Percentiles rank a stretch among this genome's conserved stretches.
Conservation (phyloP, 1,140 invertebrate genomes). For the Drosophila tropicalis region DNA sequence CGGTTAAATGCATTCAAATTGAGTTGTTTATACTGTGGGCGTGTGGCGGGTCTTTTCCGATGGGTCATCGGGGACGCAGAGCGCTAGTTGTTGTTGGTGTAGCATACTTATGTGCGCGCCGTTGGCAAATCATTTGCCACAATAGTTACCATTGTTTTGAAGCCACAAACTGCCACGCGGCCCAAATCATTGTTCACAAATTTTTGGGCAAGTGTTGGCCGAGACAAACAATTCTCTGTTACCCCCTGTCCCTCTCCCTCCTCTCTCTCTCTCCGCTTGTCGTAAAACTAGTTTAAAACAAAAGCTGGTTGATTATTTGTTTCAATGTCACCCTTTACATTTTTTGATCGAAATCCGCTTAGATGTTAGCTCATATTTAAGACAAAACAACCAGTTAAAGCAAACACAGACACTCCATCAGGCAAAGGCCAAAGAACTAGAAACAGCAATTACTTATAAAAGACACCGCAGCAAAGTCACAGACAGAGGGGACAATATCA, state of each 20-base stretch:
- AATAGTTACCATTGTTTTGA: conserved; percentile 46
- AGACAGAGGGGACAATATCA: neutral
- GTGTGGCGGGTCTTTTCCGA: conserved; percentile 44
- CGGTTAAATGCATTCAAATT: conserved; percentile 83
- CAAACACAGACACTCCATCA: conserved; percentile 64
- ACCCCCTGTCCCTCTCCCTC: neutral
- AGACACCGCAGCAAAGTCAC: conserved; percentile 9
- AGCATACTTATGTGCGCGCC: conserved; percentile 52
- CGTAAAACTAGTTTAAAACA: conserved; percentile 57
- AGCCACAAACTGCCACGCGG: conserved; percentile 63
- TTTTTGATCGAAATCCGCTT: conserved; percentile 54
- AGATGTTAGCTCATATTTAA: conserved; percentile 53
- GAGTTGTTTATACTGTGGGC: conserved; percentile 82
- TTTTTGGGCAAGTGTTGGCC: conserved; percentile 60
- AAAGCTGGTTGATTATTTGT: conserved; percentile 58
- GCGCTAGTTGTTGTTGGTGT: conserved; percentile 14
- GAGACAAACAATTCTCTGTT: neutral
- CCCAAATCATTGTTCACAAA: conserved; percentile 65
- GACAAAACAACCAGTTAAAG: conserved; percentile 65
- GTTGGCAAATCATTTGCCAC: conserved; percentile 67
- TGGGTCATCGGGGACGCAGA: conserved; percentile 20
- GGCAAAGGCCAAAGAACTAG: conserved; percentile 4
- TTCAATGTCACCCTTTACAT: conserved; percentile 63
- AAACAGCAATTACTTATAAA: conserved; percentile 14
- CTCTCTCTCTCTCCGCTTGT: neutral